phyloP scores from a whole-genome alignment of 1,140 invertebrate species.

The Pteromalus puparum region DNA sequence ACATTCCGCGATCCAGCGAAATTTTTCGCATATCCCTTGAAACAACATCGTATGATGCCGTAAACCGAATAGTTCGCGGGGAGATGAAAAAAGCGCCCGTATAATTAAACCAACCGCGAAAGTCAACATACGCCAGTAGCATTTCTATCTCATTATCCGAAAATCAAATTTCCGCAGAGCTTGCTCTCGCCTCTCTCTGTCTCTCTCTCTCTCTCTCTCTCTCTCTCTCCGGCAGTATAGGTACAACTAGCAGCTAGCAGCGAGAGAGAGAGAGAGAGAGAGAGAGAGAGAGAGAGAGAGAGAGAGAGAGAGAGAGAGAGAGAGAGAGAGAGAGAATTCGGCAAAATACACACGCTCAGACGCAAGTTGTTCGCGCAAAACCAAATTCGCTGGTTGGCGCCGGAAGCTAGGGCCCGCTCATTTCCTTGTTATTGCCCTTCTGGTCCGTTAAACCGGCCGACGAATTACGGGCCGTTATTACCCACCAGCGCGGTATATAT shows the following conservation, averaged over 20 bases:
- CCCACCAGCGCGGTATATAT: background rate
- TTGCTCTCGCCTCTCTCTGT: background rate
- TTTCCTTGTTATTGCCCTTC: conserved; percentile 45
- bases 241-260: too few relatives aligned
- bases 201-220: too few relatives aligned
- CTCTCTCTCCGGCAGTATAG: too few relatives aligned
- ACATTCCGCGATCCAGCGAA: too few relatives aligned
- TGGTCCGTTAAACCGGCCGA: conserved; percentile 14
- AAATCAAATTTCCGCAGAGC: conserved; percentile 46
- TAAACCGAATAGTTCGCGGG: background rate
- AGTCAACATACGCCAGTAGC: background rate
- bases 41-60: background rate
- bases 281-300: background rate
- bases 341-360: conserved; percentile 21
- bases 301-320: background rate
- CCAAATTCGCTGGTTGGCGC: background rate
- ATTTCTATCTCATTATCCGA: conserved; percentile 36
- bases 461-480: conserved; percentile 31
- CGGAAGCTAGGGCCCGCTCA: background rate
- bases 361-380: background rate
- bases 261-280: background rate
- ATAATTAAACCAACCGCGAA: conserved; percentile 30
- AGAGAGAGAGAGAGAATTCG: conserved; percentile 24
- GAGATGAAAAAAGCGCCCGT: conserved; percentile 6
- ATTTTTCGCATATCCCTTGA: background rate